phyloP scores from a whole-genome alignment of 2,797 vertebrate genomes.

The Pogonophryne albipinna region DNA sequence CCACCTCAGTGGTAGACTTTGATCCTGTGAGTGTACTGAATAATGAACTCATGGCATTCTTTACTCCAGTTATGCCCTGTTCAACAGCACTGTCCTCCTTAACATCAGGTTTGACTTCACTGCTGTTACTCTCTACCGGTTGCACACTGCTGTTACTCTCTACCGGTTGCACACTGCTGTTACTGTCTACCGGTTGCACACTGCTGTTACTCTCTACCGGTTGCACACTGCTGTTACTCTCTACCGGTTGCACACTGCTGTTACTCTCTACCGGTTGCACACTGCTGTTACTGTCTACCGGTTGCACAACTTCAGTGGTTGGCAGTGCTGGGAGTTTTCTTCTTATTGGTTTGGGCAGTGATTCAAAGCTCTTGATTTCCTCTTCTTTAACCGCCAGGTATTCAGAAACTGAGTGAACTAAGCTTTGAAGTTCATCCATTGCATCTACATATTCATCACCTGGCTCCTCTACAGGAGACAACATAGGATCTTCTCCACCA shows the following conservation, averaged over 20 bases:
- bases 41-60: conserved; percentile 90
- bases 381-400: conserved; percentile 96
- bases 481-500: conserved; percentile 59
- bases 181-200: too few species aligned
- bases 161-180: conserved; percentile 8
- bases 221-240: too few species aligned
- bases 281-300: conserved; percentile 14
- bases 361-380: conserved; percentile 92
- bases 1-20: conserved; percentile 84
- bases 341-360: conserved; percentile 82
- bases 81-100: conserved; percentile 77
- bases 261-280: not conserved
- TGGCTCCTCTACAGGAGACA: conserved; percentile 84
- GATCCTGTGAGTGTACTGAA: conserved; percentile 85
- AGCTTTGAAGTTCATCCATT: conserved; percentile 92
- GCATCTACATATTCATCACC: conserved; percentile 87
- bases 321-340: conserved; percentile 79
- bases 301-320: conserved; percentile 41
- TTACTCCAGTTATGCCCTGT: conserved; percentile 85
- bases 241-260: too few species aligned
- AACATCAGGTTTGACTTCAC: conserved; percentile 58
- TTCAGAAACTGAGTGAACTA: conserved; percentile 95
- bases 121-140: conserved; percentile 18
- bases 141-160: conserved; percentile 19
- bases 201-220: too few species aligned